A percentile compares a stretch with the other conserved stretches of the same genome.
phyloP scores from a whole-genome alignment of 2,888 invertebrate genomes.

The Seira ritae region DNA sequence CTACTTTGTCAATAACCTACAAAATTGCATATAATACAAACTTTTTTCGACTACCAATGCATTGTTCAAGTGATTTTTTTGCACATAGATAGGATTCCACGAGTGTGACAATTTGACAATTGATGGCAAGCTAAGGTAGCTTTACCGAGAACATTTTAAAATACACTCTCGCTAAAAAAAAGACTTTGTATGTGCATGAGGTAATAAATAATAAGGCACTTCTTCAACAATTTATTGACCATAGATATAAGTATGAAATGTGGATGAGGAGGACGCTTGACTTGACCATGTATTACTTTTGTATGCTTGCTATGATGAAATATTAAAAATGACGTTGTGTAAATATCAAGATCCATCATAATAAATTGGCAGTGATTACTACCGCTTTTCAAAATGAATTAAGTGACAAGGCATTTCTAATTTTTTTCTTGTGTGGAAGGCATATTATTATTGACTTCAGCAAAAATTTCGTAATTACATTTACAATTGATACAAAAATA shows the following conservation, averaged over 20 bases:
- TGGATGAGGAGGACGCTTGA: too few species aligned
- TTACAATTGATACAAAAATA: slow-evolving; percentile 55
- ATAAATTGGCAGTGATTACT: slow-evolving; percentile 33
- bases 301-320: slow-evolving; percentile 17
- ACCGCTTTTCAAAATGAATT: slow-evolving; percentile 25
- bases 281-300: not conserved
- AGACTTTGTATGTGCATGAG: slow-evolving; percentile 35
- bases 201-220: slow-evolving; percentile 16
- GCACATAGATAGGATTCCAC: slow-evolving; percentile 47
- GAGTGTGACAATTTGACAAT: slow-evolving; percentile 34
- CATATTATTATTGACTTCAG: slow-evolving; percentile 37
- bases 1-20: not conserved
- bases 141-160: not conserved
- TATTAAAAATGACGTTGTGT: slow-evolving; percentile 17
- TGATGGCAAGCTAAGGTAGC: too few species aligned
- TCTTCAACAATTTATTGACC: too few species aligned
- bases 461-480: slow-evolving; percentile 45
- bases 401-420: too few species aligned
- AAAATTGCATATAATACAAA: slow-evolving; percentile 22
- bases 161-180: slow-evolving; percentile 27
- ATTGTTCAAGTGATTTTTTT: slow-evolving; percentile 39
- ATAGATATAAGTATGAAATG: slow-evolving; percentile 23
- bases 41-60: slow-evolving; percentile 15
- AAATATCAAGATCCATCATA: not conserved
- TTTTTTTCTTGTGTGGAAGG: slow-evolving; percentile 34